phyloP scores from a whole-genome alignment of 1,140 invertebrate genomes.

The Triops longicaudatus region DNA sequence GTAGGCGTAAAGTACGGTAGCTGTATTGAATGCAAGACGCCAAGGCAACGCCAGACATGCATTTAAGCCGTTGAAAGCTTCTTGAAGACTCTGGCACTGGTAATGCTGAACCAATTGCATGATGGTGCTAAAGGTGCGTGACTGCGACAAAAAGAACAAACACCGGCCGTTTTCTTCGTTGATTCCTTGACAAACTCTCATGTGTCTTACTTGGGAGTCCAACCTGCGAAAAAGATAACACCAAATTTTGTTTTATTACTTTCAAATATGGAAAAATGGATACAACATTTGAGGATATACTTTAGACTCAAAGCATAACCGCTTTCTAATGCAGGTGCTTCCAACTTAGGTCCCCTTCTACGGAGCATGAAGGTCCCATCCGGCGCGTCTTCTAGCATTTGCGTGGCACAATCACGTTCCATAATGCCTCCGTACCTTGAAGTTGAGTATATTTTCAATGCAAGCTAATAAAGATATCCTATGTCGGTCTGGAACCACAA shows the following conservation, averaged over 20 bases:
- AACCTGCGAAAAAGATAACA: constrained; percentile 49
- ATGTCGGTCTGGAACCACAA: not conserved
- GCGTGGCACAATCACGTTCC: constrained; percentile 71
- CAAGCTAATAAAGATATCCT: not conserved
- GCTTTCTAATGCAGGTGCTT: constrained; percentile 45
- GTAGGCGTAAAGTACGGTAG: constrained; percentile 66
- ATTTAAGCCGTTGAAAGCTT: constrained; percentile 84
- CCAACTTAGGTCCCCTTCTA: constrained; percentile 53
- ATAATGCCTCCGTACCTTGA: constrained; percentile 75
- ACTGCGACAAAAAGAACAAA: constrained; percentile 74
- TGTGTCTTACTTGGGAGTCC: constrained; percentile 78
- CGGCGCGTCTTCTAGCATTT: constrained; percentile 62
- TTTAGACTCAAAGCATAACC: constrained; percentile 82
- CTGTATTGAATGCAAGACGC: constrained; percentile 51
- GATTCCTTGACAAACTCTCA: constrained; percentile 59
- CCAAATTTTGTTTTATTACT: not conserved
- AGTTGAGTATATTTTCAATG: not conserved
- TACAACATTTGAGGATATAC: constrained; percentile 44
- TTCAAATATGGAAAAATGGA: not conserved
- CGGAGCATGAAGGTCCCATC: constrained; percentile 84
- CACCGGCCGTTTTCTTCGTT: constrained; percentile 47
- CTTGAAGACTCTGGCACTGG: constrained; percentile 72
- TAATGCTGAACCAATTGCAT: constrained; percentile 85
- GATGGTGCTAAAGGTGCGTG: constrained; percentile 79
- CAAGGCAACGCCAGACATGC: constrained; percentile 66